phyloP scores from a whole-genome alignment of 1,140 invertebrate species.

The Drosophila trapezifrons region DNA sequence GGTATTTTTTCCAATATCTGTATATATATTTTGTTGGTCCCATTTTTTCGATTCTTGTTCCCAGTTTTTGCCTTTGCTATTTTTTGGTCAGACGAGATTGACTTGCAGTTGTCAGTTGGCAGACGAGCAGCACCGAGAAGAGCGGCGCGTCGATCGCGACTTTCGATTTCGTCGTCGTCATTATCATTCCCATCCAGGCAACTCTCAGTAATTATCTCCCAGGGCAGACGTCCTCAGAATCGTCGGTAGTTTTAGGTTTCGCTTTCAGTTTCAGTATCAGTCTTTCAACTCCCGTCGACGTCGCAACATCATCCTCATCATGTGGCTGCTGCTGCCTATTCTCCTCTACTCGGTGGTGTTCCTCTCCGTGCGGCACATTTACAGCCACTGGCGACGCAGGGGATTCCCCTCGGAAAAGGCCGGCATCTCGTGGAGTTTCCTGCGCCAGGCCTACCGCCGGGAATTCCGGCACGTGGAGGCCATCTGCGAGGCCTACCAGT shows the following conservation, averaged over 20 bases:
- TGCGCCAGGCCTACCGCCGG: slow-evolving; percentile 62
- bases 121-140: slow-evolving; percentile 22
- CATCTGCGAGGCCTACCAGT: slow-evolving; percentile 69
- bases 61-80: slow-evolving; percentile 44
- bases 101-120: slow-evolving; percentile 57
- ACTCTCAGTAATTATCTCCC: slow-evolving; percentile 58
- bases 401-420: slow-evolving; percentile 71
- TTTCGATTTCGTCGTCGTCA: slow-evolving; percentile 63
- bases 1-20: slow-evolving; percentile 50
- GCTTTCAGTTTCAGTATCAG: slow-evolving; percentile 38
- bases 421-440: slow-evolving; percentile 57
- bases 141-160: slow-evolving; percentile 46
- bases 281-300: slow-evolving; percentile 34
- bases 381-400: slow-evolving; percentile 74
- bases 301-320: slow-evolving; percentile 42
- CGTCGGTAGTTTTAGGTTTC: slow-evolving; percentile 15
- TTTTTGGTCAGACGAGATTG: slow-evolving; percentile 58
- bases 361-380: slow-evolving; percentile 72
- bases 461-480: slow-evolving; percentile 75
- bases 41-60: slow-evolving; percentile 16
- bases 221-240: slow-evolving; percentile 33
- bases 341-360: slow-evolving; percentile 67
- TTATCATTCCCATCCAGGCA: slow-evolving; percentile 50
- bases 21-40: slow-evolving; percentile 7
- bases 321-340: slow-evolving; percentile 80